A percentile compares a stretch with the other conserved stretches of the same genome.
These are phyloP conservation scores for Taphrorychus bicolor DNA, from an alignment of 2,888 invertebrate genomes.

Conservation along the genomic window DNA sequence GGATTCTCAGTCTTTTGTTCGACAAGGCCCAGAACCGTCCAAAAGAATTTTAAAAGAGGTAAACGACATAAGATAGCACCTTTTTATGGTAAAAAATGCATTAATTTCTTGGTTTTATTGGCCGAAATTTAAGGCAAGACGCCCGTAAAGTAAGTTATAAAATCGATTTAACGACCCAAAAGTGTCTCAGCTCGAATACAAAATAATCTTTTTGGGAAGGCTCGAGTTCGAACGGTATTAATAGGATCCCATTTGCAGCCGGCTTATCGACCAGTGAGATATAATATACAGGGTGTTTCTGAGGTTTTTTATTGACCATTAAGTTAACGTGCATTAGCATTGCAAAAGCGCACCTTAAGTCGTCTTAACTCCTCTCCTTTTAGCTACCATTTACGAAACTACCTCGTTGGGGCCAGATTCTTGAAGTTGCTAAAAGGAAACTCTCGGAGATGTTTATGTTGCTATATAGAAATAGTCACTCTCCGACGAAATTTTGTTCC, in stretches of 20 bases:
- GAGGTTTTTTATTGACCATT: constrained; percentile 28
- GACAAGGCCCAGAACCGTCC: constrained; percentile 36
- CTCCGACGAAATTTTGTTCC: no score
- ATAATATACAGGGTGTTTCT: constrained; percentile 30
- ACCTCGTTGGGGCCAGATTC: no score
- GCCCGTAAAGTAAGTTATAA: constrained; percentile 44
- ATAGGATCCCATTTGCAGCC: constrained; percentile 20
- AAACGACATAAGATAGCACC: constrained; percentile 43
- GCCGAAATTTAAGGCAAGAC: constrained; percentile 36
- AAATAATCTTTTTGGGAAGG: constrained; percentile 39
- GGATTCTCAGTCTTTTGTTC: constrained; percentile 36
- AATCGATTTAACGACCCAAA: constrained; percentile 43
- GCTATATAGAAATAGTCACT: no score
- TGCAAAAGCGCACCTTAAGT: not conserved
- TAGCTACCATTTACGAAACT: no score
- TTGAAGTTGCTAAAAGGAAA: no score
- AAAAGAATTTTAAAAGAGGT: constrained; percentile 41
- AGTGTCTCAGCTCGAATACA: constrained; percentile 41
- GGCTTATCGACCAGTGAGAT: constrained; percentile 16
- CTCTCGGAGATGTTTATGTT: no score
- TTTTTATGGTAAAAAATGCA: constrained; percentile 48
- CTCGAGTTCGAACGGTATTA: constrained; percentile 28
- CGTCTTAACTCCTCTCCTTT: no score
- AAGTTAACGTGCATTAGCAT: constrained; percentile 1
- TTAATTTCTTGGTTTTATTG: constrained; percentile 53